Base-by-base conservation (phyloP, 2,888 invertebrate genomes). In the Stegana nigrithorax region DNA sequence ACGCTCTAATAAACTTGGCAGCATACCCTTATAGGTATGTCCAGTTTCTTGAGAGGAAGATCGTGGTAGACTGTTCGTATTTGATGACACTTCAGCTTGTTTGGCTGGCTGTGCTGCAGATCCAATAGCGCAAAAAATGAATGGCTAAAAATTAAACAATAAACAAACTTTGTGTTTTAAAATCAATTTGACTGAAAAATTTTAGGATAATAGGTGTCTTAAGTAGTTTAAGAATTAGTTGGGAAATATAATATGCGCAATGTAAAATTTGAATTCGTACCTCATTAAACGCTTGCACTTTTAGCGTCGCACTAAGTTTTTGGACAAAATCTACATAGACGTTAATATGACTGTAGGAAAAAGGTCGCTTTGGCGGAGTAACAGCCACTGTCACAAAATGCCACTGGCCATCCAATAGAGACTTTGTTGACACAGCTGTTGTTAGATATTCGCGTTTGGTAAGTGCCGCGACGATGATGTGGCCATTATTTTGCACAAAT, bases 271-370 rank as follows among this genome's bases (percentile, higher is more conserved):
- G 19, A 8, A n/a, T 39, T n/a, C 25, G 23, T 73, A 89, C 89
- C 82, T 90, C 90, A 68, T 87, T 86, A 26, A 89, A 82, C 4
- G 87, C 86, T 32, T 88, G 88, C 67, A 89, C 88, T 73, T 89
- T 90, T 25, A 90, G 81, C 2, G 87, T 87, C 45, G 88, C 86
- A 62, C 85, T 87, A 8, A 88, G 73, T 68, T 87, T 87, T 69
- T 87, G 87, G 39, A 87, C 83, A 36, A 89, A 89, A 76, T 90
- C 90, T 27, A 90, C 86, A 69, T 87, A 90, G 27, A 90, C 87
- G 64, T 87, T 84, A 23, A 90, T 84, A 74, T 89, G 88, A 70
- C 89, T 89, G 68, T 88, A 88, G 17, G 88, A 87, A 80, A 90
- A 90, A 2, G 89, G 89, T 29, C 90, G 82, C 68, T 88, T 87